Evolutionary conservation across 2,113 vertebrate genomes (phyloP).

Genomic region (Panurus biarmicus): DNA sequence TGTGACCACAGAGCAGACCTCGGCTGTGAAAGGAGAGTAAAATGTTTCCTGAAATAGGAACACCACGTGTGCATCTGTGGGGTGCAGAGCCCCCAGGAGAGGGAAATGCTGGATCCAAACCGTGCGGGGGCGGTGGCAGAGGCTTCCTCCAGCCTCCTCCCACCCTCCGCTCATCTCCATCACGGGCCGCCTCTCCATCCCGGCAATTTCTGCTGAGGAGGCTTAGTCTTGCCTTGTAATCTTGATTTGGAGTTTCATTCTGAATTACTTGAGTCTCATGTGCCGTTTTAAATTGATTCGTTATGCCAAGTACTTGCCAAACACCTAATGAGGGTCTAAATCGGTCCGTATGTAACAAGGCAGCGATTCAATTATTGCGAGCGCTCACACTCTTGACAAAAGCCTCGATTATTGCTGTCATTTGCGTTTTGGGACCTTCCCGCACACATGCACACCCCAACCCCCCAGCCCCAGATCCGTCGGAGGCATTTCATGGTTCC

Average conservation of each 20-base stretch:
- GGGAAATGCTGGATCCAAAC: not conserved
- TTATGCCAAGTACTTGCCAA: constrained; percentile 46
- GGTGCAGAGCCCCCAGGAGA: not conserved
- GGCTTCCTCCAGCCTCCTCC: not conserved
- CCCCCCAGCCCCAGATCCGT: not conserved
- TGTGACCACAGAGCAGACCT: not conserved
- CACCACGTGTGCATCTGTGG: rapidly evolving
- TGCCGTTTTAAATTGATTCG: constrained; percentile 22
- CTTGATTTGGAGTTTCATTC: constrained; percentile 25
- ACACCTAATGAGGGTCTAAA: constrained; percentile 26
- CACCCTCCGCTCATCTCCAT: not conserved
- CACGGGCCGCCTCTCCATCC: not conserved
- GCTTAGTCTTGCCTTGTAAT: not conserved
- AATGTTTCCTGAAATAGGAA: not conserved
- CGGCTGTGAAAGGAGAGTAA: not conserved
- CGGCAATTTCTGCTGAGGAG: not conserved
- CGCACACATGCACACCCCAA: not conserved
- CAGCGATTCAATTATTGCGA: constrained; percentile 23
- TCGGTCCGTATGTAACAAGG: not conserved
- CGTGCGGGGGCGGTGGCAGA: rapidly evolving
- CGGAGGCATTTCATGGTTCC: not conserved
- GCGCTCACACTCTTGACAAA: not conserved
- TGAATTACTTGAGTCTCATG: not conserved
- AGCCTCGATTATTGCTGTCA: not conserved
- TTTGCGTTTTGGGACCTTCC: constrained; percentile 14